Evolutionary conservation across 2,888 invertebrate species (phyloP), one percentile per base, ranked within the genome.

Genomic region (Physocephala rufipes): DNA sequence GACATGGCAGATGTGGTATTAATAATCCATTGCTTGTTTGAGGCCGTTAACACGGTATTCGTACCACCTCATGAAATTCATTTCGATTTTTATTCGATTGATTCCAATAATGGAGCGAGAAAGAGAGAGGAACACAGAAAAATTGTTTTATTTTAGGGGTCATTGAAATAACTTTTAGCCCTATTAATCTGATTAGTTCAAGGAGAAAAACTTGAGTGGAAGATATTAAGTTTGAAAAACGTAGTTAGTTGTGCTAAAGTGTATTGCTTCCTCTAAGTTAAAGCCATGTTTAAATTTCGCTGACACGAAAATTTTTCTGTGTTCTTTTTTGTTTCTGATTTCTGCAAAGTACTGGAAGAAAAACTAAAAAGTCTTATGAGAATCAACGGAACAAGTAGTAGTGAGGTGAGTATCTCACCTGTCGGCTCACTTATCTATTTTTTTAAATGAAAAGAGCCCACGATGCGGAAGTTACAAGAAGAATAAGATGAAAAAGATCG

Each of bases 211-310:
- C 62, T 62, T 68, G 36, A 62, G 68, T 68, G 61, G 62, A 68
- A 68, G 62, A 68, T 51, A 45, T 68, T 68, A 61, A 68, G 62
- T 62, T 68, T 68, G 68, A 68, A 68, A 68, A 68, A 68, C 24
- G 61, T 68, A 16, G 61, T 30, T n/a, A 62, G 36, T n/a, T n/a
- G n/a, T n/a, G n/a, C n/a, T n/a, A n/a, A n/a, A 62, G 61, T 68
- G 61, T 68, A 68, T 68, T 68, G 68, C 68, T 62, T 28, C 16
- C 61, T 58, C 36, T 62, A 5, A 24, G 26, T 59, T 15, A 30
- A 67, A 58, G 47, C 43, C 21, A 59, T 19, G 19, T 67, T 45
- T 67, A 28, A 26, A 3, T 21, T 21, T 53, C 53, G 15, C n/a
- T 19, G 19, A 12, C 19, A 12, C 21, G 19, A 7, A 13, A 12